A percentile compares a stretch with the other conserved stretches of the same genome.
Conservation (phyloP, 2,113 vertebrate species). For the Vombatus ursinus region DNA sequence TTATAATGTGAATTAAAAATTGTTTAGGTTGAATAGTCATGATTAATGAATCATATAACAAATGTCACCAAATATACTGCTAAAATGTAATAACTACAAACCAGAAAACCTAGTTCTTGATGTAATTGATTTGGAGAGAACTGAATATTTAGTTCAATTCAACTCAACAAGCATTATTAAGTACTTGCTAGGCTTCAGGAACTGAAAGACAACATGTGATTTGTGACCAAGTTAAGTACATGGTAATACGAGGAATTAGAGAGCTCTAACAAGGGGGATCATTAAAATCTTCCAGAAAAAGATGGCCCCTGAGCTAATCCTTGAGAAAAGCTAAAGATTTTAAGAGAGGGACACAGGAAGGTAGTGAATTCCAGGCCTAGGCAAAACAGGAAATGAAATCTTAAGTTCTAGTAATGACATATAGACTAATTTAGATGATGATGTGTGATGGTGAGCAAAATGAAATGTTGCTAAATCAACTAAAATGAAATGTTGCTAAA, state of each 20-base stretch:
- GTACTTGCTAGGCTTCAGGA: not conserved
- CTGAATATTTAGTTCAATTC: slow-evolving; percentile 29
- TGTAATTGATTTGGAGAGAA: slow-evolving; percentile 62
- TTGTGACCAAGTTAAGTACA: not conserved
- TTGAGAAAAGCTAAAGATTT: too few species aligned
- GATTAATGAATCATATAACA: slow-evolving; percentile 50
- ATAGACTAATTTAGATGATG: too few species aligned
- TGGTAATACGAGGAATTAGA: not conserved
- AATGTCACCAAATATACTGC: slow-evolving; percentile 49
- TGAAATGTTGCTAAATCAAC: too few species aligned
- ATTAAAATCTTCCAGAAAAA: not conserved
- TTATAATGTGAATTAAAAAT: slow-evolving; percentile 36
- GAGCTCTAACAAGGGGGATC: not conserved
- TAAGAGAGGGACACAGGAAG: not conserved
- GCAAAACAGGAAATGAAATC: too few species aligned
- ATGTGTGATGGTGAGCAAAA: too few species aligned
- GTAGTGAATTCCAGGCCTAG: too few species aligned
- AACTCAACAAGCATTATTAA: not conserved
- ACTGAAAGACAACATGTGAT: not conserved
- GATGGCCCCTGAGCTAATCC: not conserved
- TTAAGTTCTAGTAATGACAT: too few species aligned
- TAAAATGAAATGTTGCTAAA: too few species aligned
- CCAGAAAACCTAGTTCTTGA: slow-evolving; percentile 57
- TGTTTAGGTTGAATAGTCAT: slow-evolving; percentile 39
- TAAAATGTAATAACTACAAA: slow-evolving; percentile 62